Conservation (phyloP, 2,113 vertebrate genomes). For the Rhombomys opimus region DNA sequence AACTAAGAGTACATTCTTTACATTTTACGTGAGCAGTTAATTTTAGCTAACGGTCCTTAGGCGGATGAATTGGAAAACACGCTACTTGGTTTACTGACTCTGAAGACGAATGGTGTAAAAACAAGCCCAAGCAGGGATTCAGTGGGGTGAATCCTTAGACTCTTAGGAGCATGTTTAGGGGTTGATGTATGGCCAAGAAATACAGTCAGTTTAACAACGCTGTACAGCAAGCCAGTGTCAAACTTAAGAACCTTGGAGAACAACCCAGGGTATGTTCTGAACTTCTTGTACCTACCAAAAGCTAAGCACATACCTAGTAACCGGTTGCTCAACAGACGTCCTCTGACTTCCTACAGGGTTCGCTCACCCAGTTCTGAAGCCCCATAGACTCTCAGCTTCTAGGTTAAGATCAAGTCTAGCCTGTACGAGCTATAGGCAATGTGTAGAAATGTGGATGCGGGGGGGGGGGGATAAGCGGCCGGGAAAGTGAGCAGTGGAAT, state of each 20-base stretch:
- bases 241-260: neutral
- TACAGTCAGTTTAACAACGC: neutral
- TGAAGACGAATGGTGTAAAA: conserved; percentile 20
- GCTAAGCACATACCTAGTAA: neutral
- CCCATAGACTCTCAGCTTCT: neutral
- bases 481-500: neutral
- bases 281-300: neutral
- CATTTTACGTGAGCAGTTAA: conserved; percentile 26
- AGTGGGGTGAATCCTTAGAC: conserved; percentile 8
- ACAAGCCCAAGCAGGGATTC: neutral
- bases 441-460: neutral
- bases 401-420: neutral
- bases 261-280: neutral
- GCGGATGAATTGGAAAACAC: conserved; percentile 54
- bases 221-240: neutral
- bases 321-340: neutral
- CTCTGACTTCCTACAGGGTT: neutral
- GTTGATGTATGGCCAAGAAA: neutral
- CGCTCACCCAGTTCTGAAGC: neutral
- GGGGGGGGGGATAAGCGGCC: neutral
- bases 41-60: neutral
- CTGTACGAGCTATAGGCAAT: neutral
- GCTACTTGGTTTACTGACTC: conserved; percentile 15
- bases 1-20: neutral
- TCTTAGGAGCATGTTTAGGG: neutral